These are phyloP conservation scores for Lathronympha strigana DNA, from an alignment of 2,888 invertebrate species.

Conservation along the genomic window DNA sequence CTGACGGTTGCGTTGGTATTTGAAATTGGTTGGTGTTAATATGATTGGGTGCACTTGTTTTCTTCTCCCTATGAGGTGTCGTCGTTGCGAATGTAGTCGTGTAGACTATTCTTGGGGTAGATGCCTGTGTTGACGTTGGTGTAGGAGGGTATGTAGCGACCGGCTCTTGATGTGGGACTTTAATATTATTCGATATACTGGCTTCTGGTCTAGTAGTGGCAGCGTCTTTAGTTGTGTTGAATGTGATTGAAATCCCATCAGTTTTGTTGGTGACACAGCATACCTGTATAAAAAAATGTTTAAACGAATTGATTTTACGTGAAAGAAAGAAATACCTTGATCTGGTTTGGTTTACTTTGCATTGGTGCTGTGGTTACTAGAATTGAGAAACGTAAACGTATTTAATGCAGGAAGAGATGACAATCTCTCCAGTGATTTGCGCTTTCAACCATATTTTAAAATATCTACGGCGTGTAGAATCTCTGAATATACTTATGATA, in stretches of 20 bases:
- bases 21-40: neutral
- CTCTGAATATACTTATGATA: no score
- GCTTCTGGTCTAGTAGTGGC: slow-evolving; percentile 19
- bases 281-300: slow-evolving; percentile 27
- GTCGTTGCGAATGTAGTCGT: slow-evolving; percentile 4
- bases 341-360: neutral
- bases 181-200: neutral
- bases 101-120: slow-evolving; percentile 4
- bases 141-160: neutral
- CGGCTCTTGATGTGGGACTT: slow-evolving; percentile 28
- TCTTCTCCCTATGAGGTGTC: neutral
- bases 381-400: no score
- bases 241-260: slow-evolving; percentile 19
- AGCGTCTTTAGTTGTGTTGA: slow-evolving; percentile 11
- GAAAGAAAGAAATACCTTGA: neutral
- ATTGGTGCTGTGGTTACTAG: no score
- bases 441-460: no score
- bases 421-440: no score
- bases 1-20: neutral
- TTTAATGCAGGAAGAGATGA: no score
- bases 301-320: neutral
- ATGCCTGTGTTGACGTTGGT: neutral
- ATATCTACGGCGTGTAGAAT: no score
- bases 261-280: slow-evolving; percentile 38
- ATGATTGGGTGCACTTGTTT: neutral